Evolutionary conservation across 2,888 invertebrate species (phyloP).

Genomic region (Ectropis crepuscularia): DNA sequence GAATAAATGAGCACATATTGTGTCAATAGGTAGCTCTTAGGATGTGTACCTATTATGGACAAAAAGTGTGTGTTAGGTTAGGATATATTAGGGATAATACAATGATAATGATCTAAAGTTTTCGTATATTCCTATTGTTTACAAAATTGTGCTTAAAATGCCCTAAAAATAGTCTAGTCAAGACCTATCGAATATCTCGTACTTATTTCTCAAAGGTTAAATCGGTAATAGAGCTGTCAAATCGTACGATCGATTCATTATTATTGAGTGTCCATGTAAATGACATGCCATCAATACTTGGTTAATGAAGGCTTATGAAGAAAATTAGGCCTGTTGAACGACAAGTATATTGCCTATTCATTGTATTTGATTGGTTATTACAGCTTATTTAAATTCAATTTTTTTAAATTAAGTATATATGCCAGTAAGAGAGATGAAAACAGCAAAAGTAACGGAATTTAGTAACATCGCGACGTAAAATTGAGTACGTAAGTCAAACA

Average conservation of each 20-base stretch:
- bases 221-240: not conserved
- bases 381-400: not conserved
- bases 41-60: no score
- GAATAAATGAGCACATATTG: no score
- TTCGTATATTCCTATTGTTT: not conserved
- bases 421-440: no score
- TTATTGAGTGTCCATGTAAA: slow-evolving; percentile 28
- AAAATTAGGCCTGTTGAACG: not conserved
- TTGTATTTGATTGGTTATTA: not conserved
- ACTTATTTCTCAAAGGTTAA: slow-evolving; percentile 4
- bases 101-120: not conserved
- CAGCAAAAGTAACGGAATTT: no score
- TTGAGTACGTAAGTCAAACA: no score
- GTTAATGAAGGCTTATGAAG: slow-evolving; percentile 15
- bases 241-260: slow-evolving; percentile 19
- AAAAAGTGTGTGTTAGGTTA: no score
- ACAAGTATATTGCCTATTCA: no score
- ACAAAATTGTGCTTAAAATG: slow-evolving; percentile 3
- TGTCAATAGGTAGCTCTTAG: no score
- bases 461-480: no score
- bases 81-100: no score
- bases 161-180: not conserved
- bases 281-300: slow-evolving; percentile 5
- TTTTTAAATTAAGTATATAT: not conserved
- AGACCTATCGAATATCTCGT: slow-evolving; percentile 1